phyloP scores from a whole-genome alignment of 2,888 invertebrate species.

The Carpatolechia fugitivella region DNA sequence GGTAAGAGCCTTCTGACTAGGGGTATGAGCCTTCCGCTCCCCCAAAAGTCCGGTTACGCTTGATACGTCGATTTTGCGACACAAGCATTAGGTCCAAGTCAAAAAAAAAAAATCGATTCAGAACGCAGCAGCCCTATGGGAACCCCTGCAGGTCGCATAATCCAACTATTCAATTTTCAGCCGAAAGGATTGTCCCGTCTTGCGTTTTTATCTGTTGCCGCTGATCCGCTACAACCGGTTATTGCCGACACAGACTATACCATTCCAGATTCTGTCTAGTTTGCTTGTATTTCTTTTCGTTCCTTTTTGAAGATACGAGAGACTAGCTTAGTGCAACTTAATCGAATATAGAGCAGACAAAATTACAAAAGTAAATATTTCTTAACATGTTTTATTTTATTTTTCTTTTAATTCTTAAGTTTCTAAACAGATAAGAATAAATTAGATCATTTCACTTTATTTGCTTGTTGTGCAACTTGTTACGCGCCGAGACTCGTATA shows the following conservation, averaged over 20 bases:
- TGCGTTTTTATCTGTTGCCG: slow-evolving; percentile 60
- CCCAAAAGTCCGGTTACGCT: too few species aligned
- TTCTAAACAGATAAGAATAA: too few species aligned
- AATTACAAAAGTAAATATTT: too few species aligned
- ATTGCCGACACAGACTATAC: slow-evolving; percentile 38
- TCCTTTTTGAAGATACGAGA: not conserved
- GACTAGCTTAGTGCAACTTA: too few species aligned
- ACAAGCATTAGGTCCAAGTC: too few species aligned
- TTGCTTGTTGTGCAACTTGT: not conserved
- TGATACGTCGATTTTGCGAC: too few species aligned
- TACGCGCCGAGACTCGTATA: not conserved
- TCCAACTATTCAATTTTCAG: slow-evolving; percentile 78
- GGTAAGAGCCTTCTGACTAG: too few species aligned
- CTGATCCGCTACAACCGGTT: slow-evolving; percentile 63
- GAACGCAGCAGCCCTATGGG: slow-evolving; percentile 43
- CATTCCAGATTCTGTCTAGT: not conserved
- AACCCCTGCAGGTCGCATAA: slow-evolving; percentile 58
- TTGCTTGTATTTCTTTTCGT: not conserved
- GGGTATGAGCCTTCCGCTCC: too few species aligned
- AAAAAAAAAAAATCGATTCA: too few species aligned
- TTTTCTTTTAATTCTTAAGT: too few species aligned
- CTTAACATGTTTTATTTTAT: too few species aligned
- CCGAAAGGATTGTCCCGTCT: slow-evolving; percentile 70
- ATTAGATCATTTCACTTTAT: not conserved
- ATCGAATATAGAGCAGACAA: too few species aligned